A percentile compares a stretch with the other conserved stretches of the same genome.
phyloP scores from a whole-genome alignment of 2,797 vertebrate genomes.

The Garrulus glandarius region DNA sequence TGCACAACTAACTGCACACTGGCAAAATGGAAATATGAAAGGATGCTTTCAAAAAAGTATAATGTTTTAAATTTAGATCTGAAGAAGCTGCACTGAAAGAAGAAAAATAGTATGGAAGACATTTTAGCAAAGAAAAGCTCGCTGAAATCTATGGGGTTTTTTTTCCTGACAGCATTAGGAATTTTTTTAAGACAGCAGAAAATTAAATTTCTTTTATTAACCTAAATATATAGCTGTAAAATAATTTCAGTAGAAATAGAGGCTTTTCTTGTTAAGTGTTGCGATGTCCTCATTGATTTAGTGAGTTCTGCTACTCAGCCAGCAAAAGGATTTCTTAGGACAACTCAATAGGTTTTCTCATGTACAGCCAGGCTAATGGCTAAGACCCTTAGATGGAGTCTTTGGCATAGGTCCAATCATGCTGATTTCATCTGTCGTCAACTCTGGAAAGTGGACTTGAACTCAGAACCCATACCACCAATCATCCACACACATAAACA shows the following conservation, averaged over 20 bases:
- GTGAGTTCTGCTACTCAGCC: neutral
- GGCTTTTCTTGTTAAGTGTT: neutral
- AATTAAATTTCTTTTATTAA: constrained; percentile 23
- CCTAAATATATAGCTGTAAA: neutral
- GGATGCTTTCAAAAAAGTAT: neutral
- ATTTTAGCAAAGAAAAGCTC: neutral
- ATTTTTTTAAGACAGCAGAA: constrained; percentile 11
- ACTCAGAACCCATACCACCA: neutral
- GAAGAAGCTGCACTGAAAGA: neutral
- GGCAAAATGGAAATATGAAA: neutral
- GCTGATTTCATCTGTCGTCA: neutral
- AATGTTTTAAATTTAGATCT: neutral
- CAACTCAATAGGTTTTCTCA: neutral
- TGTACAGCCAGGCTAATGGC: neutral
- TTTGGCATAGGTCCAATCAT: neutral
- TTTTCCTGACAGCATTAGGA: neutral
- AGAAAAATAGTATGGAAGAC: neutral
- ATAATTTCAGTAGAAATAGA: constrained; percentile 9
- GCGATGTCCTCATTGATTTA: neutral
- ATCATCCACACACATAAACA: constrained; percentile 1
- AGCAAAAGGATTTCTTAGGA: neutral
- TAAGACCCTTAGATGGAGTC: constrained; percentile 25
- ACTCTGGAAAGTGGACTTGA: neutral
- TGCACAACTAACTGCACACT: neutral
- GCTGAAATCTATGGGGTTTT: neutral